Percentiles rank a stretch among this genome's conserved stretches.
These are phyloP conservation scores for Lycodopsis pacificus DNA, from an alignment of 2,797 vertebrate genomes.

Conservation along the genomic window DNA sequence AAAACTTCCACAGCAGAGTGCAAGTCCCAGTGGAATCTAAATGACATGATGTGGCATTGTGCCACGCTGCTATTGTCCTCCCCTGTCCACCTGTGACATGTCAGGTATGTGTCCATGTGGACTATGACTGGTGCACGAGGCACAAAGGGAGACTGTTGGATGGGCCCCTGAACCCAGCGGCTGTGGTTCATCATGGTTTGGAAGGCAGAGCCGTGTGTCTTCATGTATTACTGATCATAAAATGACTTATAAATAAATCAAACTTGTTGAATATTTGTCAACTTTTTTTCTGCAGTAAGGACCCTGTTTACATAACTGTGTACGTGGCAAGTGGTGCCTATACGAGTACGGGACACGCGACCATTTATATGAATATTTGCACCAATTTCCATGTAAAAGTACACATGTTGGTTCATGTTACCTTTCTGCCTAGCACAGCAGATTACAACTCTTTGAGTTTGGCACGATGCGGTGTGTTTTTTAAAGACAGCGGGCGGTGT, in stretches of 20 bases:
- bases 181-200: not conserved
- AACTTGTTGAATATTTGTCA: not conserved
- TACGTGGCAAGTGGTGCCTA: not conserved
- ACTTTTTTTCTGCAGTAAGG: not conserved
- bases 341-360: no score
- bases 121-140: not conserved
- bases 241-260: not conserved
- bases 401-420: not conserved
- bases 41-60: conserved; percentile 13
- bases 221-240: not conserved
- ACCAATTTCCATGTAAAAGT: not conserved
- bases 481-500: no score
- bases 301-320: no score
- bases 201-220: not conserved
- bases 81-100: conserved; percentile 28
- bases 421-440: not conserved
- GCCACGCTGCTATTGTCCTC: conserved; percentile 14
- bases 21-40: not conserved
- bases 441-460: not conserved
- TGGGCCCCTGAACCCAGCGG: conserved; percentile 7
- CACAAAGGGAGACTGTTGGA: conserved; percentile 41
- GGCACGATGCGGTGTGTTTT: not conserved
- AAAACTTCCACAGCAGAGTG: not conserved
- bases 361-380: no score
- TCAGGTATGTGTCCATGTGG: conserved; percentile 39